Percentiles rank a stretch among this genome's conserved stretches.
Evolutionary conservation across 2,888 invertebrate genomes (phyloP).

Genomic region (Coelinius sp.): DNA sequence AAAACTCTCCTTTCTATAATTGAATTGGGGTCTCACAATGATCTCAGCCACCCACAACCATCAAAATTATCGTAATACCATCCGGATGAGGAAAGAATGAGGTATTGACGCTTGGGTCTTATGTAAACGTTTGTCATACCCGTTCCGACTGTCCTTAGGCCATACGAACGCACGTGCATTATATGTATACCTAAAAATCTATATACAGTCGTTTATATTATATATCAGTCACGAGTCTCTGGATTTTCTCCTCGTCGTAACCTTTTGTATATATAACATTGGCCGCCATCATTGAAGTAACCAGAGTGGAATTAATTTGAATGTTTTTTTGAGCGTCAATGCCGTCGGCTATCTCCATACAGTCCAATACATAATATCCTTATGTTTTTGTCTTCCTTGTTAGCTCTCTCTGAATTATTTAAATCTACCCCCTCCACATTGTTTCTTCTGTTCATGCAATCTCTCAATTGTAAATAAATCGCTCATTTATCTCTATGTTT

Average conservation of each 20-base stretch:
- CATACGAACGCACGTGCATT: conserved; percentile 34
- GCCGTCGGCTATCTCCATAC: background rate
- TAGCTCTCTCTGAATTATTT: background rate
- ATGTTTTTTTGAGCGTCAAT: conserved; percentile 61
- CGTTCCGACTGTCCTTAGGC: conserved; percentile 30
- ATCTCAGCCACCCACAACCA: no score
- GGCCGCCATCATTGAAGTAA: conserved; percentile 66
- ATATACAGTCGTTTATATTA: conserved; percentile 28
- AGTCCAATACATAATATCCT: background rate
- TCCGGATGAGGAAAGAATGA: background rate
- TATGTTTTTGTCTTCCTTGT: conserved; percentile 12
- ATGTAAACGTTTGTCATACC: conserved; percentile 1
- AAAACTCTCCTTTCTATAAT: no score
- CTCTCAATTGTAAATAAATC: background rate
- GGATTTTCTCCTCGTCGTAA: conserved; percentile 55
- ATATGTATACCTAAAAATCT: background rate
- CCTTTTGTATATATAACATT: conserved; percentile 58
- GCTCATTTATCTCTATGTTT: background rate
- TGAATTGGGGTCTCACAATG: no score
- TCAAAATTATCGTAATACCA: background rate
- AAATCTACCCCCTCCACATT: background rate
- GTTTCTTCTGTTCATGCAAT: background rate
- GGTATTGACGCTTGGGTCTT: conserved; percentile 2
- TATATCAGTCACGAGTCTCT: background rate
- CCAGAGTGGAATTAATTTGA: conserved; percentile 66